These are phyloP conservation scores for Rhagonycha fulva DNA, from an alignment of 2,888 invertebrate species.

Conservation along the genomic window DNA sequence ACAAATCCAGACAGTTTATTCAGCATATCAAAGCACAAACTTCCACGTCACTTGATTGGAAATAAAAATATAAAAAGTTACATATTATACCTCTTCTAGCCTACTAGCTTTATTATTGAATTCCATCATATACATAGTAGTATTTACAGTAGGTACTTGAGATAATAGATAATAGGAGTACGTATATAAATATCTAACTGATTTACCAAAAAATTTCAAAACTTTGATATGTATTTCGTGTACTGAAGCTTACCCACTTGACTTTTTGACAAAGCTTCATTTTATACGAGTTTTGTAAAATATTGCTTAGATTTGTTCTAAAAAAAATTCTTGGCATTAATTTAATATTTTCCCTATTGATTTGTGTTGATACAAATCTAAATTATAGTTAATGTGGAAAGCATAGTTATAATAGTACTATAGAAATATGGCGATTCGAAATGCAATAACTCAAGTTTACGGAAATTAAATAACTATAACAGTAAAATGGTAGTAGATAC, in stretches of 20 bases:
- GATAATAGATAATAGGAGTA: not conserved
- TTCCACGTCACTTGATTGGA: not conserved
- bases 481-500: not conserved
- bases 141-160: not conserved
- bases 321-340: not conserved
- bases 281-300: not conserved
- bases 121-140: too few relatives aligned
- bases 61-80: not conserved
- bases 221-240: not conserved
- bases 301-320: not conserved
- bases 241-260: not conserved
- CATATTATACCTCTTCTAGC: not conserved
- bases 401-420: not conserved
- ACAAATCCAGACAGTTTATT: not conserved
- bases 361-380: not conserved
- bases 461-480: not conserved
- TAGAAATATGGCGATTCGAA: not conserved
- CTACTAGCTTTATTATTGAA: not conserved
- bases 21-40: conserved; percentile 3
- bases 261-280: not conserved
- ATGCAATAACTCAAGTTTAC: not conserved
- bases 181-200: not conserved
- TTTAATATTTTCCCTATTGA: not conserved
- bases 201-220: not conserved
- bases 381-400: not conserved